Evolutionary conservation across 1,140 invertebrate genomes (phyloP), one percentile per base, ranked within the genome.

Genomic region (Pseudomyrmex cubaensis): DNA sequence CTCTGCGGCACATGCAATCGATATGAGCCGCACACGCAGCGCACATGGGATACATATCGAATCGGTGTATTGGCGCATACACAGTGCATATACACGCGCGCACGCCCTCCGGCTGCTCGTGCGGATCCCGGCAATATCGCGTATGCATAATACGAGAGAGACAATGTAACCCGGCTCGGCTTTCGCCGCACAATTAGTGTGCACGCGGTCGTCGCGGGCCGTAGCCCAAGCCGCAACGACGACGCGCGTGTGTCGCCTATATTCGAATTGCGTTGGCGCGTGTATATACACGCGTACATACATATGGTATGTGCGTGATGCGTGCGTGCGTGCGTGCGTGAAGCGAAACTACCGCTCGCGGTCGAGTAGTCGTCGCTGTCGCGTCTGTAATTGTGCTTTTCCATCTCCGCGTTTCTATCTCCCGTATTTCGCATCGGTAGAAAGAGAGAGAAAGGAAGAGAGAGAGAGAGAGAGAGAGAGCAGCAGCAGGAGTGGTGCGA

Each of bases 181-280:
- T 83, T 90, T 89, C 85, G 87, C 82, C 87, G 85, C 83, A 82
- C 87, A 90, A 91, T 91, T 91, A 91, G 90, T 85, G 88, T 87
- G 85, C 89, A 83, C 75, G 87, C 87, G 87, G 90, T 87, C 56
- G 83, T 87, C 78, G 80, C 62, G 59, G 70, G 9, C 57, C 67
- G 69, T 52, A 56, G 61, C 69, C 78, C 82, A 86, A 84, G 74
- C 77, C 66, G 63, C 57, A 50, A 70, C 44, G 76, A 70, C 77
- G 54, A 76, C 64, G 54, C 80, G 72, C 63, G 62, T 66, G 69
- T 80, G 52, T 69, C 59, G 64, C 84, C 85, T 90, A 90, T 90
- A 87, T 90, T 91, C 88, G 88, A 86, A 76, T 89, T 87, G 75
- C 69, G 84, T 87, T 84, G 85, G 78, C 86, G 85, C 83, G 82